phyloP scores from a whole-genome alignment of 2,113 vertebrate genomes.

The Protomyctophum bolini region DNA sequence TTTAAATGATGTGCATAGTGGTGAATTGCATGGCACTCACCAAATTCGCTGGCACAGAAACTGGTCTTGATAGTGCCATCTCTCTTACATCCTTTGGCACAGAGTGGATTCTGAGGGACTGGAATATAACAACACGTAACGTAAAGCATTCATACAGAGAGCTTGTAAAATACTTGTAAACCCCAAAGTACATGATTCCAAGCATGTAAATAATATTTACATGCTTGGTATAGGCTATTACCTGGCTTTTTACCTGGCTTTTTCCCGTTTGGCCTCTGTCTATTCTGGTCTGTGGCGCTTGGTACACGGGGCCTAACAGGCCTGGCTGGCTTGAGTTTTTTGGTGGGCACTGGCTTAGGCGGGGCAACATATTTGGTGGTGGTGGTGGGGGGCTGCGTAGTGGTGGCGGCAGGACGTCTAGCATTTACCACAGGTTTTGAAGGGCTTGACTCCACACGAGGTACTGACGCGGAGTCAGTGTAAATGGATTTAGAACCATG shows the following conservation, averaged over 20 bases:
- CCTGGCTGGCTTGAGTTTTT: conserved; percentile 42
- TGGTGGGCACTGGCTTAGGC: conserved; percentile 22
- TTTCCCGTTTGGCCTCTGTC: conserved; percentile 40
- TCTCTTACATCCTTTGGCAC: conserved; percentile 78
- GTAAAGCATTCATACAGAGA: not conserved
- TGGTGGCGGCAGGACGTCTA: not conserved
- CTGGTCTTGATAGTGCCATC: conserved; percentile 81
- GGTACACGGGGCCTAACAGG: conserved; percentile 22
- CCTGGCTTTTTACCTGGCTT: conserved; percentile 63
- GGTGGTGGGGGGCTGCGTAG: conserved; percentile 27
- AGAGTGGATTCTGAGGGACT: conserved; percentile 71
- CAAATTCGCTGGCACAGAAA: conserved; percentile 87
- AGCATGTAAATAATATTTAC: too few species aligned
- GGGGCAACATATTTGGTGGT: conserved; percentile 36
- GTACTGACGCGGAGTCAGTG: conserved; percentile 18
- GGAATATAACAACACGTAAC: conserved; percentile 1
- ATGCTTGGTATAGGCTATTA: conserved; percentile 51
- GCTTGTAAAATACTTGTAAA: not conserved
- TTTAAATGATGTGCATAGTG: too few species aligned
- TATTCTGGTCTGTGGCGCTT: conserved; percentile 17
- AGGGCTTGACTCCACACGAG: conserved; percentile 16
- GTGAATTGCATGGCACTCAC: conserved; percentile 64
- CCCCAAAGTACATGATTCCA: too few species aligned
- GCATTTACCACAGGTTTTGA: conserved; percentile 37
- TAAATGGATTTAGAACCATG: conserved; percentile 30